Evolutionary conservation across 92 coral and sea anemone genomes (phyloP), one percentile per base, ranked within the genome.

Genomic region (Epizoanthus illoricatus): DNA sequence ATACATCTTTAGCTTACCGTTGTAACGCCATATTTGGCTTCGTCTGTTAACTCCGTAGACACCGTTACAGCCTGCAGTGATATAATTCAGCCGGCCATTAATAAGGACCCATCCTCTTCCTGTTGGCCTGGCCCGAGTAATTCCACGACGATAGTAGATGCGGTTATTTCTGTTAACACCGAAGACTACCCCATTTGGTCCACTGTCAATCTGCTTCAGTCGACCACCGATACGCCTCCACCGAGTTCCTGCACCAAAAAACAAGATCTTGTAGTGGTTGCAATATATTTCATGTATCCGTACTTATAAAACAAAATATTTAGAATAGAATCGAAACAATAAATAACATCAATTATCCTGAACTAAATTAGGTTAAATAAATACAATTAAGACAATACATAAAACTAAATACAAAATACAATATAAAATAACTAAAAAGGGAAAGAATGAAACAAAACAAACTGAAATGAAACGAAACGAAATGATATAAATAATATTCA

Each of bases 11-110:
- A 9, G 5, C 17, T 45, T 83, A 61, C 86, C 69, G 12, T 45
- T 66, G 78, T 65, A 75, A 43, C 63, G 75, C 8, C 21, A 86
- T n/a, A 86, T 58, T 5, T 80, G 21, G 0, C 71, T 28, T 8
- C 54, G 69, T n/a, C 63, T 18, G 24, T 69, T 60, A 39, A 79
- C 74, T 42, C 88, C 88, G 65, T 67, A 71, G 3, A 45, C 69
- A 2, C 88, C 88, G 61, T 42, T 61, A 42, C 69, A 81, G 6
- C 88, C 88, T 59, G 84, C 41, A 0, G 88, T 56, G 74, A 86
- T 86, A 52, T 76, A 43, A 4, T 28, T 45, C 6, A 86, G 71
- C 0, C 57, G 60, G 13, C 88, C 88, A 17, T 40, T 47, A 12
- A 69, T 63, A 33, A 62, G 19, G 7, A 58, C 11, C 88, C 88